Percentiles rank a stretch among this genome's conserved stretches.
Evolutionary conservation across 2,888 invertebrate genomes (phyloP).

Genomic region (Holacanthella duospinosa): DNA sequence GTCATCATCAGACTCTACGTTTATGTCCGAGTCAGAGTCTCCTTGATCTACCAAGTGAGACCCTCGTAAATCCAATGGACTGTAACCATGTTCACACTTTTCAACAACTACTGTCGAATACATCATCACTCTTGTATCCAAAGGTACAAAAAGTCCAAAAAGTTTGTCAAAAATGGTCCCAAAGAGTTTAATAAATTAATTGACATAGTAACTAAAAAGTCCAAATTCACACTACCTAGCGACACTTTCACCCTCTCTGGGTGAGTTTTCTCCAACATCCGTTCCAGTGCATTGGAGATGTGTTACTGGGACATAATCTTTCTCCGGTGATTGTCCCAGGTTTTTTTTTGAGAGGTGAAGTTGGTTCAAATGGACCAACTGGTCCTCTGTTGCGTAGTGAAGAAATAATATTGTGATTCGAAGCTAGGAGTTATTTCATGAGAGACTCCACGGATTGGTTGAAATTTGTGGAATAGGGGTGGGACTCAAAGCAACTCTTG

Average conservation of each 20-base stretch:
- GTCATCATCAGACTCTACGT: conserved; percentile 42
- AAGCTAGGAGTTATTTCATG: neutral
- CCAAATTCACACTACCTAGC: neutral
- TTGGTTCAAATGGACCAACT: neutral
- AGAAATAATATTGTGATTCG: neutral
- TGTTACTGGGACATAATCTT: too few species aligned
- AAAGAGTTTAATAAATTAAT: too few species aligned
- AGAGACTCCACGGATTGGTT: neutral
- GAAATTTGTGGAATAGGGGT: neutral
- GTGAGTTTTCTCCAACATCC: too few species aligned
- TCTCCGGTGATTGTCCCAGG: too few species aligned
- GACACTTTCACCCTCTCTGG: too few species aligned
- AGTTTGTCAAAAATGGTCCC: too few species aligned
- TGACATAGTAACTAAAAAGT: too few species aligned
- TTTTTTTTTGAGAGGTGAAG: too few species aligned
- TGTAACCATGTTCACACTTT: conserved; percentile 32
- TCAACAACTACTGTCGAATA: conserved; percentile 23
- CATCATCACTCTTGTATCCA: too few species aligned
- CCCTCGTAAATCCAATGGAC: conserved; percentile 31
- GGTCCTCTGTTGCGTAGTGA: neutral
- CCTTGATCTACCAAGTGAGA: neutral
- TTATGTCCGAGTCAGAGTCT: conserved; percentile 27
- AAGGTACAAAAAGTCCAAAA: too few species aligned
- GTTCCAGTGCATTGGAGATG: too few species aligned
- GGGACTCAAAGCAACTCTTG: neutral